Base-by-base conservation (phyloP, 1,140 invertebrate species). In the Zophobas atratus region DNA sequence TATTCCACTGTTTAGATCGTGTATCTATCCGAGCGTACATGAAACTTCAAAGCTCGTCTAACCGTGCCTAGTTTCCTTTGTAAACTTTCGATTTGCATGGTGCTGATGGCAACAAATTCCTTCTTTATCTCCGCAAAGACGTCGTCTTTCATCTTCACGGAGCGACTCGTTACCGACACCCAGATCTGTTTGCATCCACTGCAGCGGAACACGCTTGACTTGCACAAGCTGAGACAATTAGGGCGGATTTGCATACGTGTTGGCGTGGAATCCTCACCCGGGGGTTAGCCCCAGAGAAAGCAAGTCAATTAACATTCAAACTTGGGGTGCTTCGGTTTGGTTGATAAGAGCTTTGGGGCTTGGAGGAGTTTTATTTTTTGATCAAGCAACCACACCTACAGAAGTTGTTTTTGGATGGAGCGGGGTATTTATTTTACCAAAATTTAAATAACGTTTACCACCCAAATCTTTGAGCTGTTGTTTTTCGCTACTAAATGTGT, bases 1-100 rank as follows among this genome's bases (percentile, higher is more conserved):
- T 51, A 51, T 51, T 5, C 49, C 6, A 51, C 49, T 20, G 49
- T 51, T 51, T 51, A 20, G 49, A 51, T 51, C 49, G 49, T 20
- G n/a, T 46, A 51, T 51, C 49, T 51, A 51, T 6, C n/a, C 49
- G 35, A 38, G n/a, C 39, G 8, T 2, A 33, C 38, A 67, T 67
- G 41, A 46, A 43, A 67, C 60, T 67, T 67, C 60, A 67, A 67
- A 67, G 60, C 60, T n/a, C 55, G 3, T 57, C 1, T 57, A 57
- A 57, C 34, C 55, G n/a, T 41, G 43, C 39, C 60, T 67, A 67
- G 60, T 43, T 67, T 32, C 1, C 49, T 51, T 51, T 51, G 49
- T 51, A 20, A 51, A 51, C 49, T 51, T 51, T 51, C 41, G 39
- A 67, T 67, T 67, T 41, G 39, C 41, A 38, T 41, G 8, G 34